These are phyloP conservation scores for Neoarius graeffei DNA, from an alignment of 2,113 vertebrate genomes.

Conservation along the genomic window DNA sequence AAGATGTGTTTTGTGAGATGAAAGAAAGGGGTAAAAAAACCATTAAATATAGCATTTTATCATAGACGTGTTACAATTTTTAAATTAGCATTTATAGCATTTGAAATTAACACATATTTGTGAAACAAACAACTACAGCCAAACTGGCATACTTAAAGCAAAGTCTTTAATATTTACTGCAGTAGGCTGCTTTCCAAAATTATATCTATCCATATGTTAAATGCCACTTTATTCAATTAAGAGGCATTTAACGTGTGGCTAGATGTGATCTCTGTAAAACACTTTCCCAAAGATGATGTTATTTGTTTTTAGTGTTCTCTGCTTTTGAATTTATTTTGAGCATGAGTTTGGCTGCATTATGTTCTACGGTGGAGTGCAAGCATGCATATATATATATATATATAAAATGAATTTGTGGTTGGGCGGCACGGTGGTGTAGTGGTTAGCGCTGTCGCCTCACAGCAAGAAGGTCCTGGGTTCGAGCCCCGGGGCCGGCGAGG, in stretches of 20 bases:
- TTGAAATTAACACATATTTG: background rate
- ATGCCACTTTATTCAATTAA: constrained; percentile 1
- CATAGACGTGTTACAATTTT: background rate
- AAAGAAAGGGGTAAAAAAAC: background rate
- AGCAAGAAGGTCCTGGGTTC: no score
- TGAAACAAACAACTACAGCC: background rate
- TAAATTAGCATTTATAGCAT: background rate
- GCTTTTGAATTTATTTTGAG: constrained; percentile 29
- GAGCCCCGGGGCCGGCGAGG: no score
- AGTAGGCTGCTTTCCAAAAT: background rate
- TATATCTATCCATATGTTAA: background rate
- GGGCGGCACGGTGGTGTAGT: no score
- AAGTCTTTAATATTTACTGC: background rate
- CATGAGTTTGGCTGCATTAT: constrained; percentile 41
- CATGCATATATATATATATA: no score
- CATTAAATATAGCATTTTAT: background rate
- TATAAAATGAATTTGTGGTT: no score
- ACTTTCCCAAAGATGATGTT: background rate
- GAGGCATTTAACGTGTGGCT: background rate
- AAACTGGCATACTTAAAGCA: background rate
- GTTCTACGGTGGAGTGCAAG: no score
- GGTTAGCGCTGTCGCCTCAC: no score
- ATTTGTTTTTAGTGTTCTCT: background rate
- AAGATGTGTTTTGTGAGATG: background rate
- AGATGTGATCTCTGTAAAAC: background rate